These are phyloP conservation scores for Ormyrus thymus DNA, from an alignment of 2,888 invertebrate species.

Conservation along the genomic window DNA sequence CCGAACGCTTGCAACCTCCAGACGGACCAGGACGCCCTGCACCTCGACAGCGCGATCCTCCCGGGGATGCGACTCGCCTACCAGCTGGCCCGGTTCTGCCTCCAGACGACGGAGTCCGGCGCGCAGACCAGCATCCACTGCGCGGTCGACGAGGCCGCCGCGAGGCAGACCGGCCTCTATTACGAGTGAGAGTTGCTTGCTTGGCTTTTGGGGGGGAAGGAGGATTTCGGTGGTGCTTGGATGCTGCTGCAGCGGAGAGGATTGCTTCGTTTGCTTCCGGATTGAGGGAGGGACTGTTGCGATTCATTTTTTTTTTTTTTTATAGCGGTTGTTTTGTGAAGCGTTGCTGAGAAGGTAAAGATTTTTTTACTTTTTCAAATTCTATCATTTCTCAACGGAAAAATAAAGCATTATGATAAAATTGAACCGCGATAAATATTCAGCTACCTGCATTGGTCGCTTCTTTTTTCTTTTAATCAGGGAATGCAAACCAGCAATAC, in stretches of 20 bases:
- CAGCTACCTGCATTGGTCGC: not conserved
- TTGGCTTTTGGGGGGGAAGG: no score
- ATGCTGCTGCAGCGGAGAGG: no score
- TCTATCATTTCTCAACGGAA: no score
- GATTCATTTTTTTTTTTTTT: no score
- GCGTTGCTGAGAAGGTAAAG: no score
- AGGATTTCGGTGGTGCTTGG: no score
- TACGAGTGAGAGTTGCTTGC: conserved; percentile 74
- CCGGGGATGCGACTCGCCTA: conserved; percentile 75
- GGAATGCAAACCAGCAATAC: conserved; percentile 77
- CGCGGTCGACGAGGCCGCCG: conserved; percentile 81
- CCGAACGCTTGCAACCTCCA: conserved; percentile 85
- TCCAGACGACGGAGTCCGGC: conserved; percentile 80
- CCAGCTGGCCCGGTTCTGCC: conserved; percentile 73
- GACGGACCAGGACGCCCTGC: conserved; percentile 83
- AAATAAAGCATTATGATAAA: no score
- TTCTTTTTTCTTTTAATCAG: conserved; percentile 67
- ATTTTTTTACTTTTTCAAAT: no score
- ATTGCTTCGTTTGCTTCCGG: no score
- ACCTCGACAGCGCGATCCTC: conserved; percentile 77
- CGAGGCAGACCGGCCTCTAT: conserved; percentile 79
- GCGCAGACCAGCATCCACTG: conserved; percentile 87
- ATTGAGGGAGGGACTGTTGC: no score
- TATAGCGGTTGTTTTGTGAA: no score
- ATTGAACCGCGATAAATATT: not conserved